phyloP scores from a whole-genome alignment of 2,888 invertebrate species.

The Oxystoma pomonae region DNA sequence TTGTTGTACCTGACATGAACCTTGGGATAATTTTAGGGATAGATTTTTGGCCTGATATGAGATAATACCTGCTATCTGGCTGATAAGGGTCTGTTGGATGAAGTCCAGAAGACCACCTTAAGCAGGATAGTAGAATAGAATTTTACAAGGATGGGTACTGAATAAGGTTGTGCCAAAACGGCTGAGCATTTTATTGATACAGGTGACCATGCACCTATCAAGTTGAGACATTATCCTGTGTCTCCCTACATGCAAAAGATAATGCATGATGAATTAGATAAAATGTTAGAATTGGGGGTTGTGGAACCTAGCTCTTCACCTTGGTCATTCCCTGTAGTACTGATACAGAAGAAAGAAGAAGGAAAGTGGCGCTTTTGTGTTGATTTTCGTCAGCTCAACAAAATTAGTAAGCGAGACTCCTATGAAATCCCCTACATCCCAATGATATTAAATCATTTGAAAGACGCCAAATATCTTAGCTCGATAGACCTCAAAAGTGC shows the following conservation, averaged over 20 bases:
- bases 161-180: conserved; percentile 15
- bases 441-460: conserved; percentile 4
- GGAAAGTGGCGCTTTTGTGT: neutral
- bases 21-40: neutral
- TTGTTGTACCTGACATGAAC: too few relatives aligned
- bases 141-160: too few relatives aligned
- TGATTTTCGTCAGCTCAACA: conserved; percentile 3
- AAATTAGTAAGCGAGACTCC: neutral
- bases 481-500: too few relatives aligned
- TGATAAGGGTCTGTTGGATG: too few relatives aligned
- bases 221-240: conserved; percentile 19
- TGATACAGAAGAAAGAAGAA: neutral
- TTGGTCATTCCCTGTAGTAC: neutral
- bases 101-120: too few relatives aligned
- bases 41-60: neutral
- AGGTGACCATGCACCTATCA: conserved; percentile 14
- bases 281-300: conserved; percentile 15
- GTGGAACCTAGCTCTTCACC: conserved; percentile 9
- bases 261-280: conserved; percentile 22
- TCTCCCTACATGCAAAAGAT: conserved; percentile 16
- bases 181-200: conserved; percentile 18
- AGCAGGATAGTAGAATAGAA: too few relatives aligned
- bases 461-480: conserved; percentile 14
- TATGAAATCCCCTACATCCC: too few relatives aligned
- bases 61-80: too few relatives aligned